These are phyloP conservation scores for Pelusios castaneus DNA, from an alignment of 2,113 vertebrate genomes.

Conservation along the genomic window DNA sequence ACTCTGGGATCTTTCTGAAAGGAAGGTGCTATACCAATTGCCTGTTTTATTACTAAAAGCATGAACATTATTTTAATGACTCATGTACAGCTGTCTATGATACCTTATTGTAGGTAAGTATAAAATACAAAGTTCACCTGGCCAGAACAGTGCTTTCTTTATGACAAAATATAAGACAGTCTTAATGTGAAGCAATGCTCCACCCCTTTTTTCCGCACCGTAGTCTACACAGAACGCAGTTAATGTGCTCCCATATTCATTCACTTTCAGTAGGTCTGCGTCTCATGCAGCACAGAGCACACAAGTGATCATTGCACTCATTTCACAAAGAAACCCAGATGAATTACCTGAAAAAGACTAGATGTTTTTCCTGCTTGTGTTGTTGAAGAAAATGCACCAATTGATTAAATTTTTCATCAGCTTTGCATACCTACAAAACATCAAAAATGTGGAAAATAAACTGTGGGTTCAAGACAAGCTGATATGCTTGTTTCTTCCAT, in stretches of 20 bases:
- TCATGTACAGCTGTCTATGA: not conserved
- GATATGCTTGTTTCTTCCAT: not conserved
- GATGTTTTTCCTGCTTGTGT: constrained; percentile 91
- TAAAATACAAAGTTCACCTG: not conserved
- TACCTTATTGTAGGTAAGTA: not conserved
- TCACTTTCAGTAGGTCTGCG: not conserved
- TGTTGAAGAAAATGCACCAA: constrained; percentile 92
- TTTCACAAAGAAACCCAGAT: not conserved
- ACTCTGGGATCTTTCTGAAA: not conserved
- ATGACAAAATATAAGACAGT: not conserved
- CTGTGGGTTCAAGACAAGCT: not conserved
- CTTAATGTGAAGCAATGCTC: not conserved
- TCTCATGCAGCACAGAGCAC: not conserved
- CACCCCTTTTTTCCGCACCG: not conserved
- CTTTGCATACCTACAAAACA: constrained; percentile 82
- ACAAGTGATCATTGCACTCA: rapidly evolving
- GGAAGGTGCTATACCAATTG: rapidly evolving
- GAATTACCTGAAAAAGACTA: constrained; percentile 94
- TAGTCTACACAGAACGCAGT: not conserved
- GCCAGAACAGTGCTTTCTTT: not conserved
- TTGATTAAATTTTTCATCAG: constrained; percentile 94
- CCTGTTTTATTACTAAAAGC: not conserved
- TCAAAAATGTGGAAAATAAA: not conserved
- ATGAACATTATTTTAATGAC: not conserved
- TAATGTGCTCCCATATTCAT: not conserved